Evolutionary conservation across 2,888 invertebrate genomes (phyloP).

Genomic region (Plusia festucae): DNA sequence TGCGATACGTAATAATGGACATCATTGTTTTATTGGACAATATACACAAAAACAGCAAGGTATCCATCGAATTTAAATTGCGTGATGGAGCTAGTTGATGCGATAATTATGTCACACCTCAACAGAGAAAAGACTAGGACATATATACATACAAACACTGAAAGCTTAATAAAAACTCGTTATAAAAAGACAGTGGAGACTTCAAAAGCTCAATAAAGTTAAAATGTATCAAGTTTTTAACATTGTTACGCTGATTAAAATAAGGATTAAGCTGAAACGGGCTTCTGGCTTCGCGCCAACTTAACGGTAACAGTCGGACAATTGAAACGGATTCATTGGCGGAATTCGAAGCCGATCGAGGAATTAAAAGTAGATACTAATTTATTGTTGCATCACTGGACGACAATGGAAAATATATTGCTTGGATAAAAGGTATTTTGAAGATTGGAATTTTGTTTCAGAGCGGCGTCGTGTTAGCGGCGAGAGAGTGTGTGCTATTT

Average conservation of each 20-base stretch:
- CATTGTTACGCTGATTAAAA: constrained; percentile 41
- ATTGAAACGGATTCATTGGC: constrained; percentile 31
- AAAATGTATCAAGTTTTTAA: constrained; percentile 7
- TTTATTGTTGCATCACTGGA: constrained; percentile 37
- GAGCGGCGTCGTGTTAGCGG: too few species aligned
- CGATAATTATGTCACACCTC: too few species aligned
- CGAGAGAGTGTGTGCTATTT: too few species aligned
- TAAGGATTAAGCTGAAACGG: constrained; percentile 30
- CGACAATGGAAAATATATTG: constrained; percentile 12
- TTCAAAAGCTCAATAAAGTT: background rate
- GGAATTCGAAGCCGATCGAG: constrained; percentile 41
- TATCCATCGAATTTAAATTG: too few species aligned
- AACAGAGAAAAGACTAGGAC: too few species aligned
- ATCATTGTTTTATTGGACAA: background rate
- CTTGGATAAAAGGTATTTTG: background rate
- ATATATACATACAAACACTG: too few species aligned
- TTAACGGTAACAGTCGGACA: constrained; percentile 42
- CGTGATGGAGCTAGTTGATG: too few species aligned
- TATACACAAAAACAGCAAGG: background rate
- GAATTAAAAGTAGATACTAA: constrained; percentile 43
- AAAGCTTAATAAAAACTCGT: too few species aligned
- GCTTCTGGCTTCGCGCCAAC: constrained; percentile 43
- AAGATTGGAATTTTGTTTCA: background rate
- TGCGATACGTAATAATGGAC: constrained; percentile 8
- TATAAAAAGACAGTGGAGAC: background rate